Base-by-base conservation (phyloP, 2,113 vertebrate species). In the Mystacornis crossleyi region DNA sequence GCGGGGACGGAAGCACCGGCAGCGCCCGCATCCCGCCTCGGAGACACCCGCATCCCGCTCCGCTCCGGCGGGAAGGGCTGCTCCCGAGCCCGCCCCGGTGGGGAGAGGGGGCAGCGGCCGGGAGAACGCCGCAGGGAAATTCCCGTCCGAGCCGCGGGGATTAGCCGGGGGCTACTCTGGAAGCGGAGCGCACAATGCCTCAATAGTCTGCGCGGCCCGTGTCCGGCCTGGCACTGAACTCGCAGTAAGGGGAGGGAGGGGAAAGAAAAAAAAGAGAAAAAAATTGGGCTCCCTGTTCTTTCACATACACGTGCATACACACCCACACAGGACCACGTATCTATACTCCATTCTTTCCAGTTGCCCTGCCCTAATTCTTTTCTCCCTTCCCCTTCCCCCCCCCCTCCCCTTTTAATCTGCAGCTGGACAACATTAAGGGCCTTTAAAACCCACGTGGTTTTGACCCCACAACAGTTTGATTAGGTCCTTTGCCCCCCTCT, bases 341-440 rank as follows among this genome's bases (percentile, higher is more conserved):
- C 20, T 96, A 92, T 96, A 70, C 82, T 97, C 79, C 42, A 43
- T 95, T 97, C 96, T 97, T 97, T 96, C 93, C 92, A 96, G 87
- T 80, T 98, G 93, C 97, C 87, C 92, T 87, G 73, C 78, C 95
- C 73, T 95, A 65, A 86, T 73, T 95, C 33, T 69, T 50, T 78
- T 89, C 62, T 72, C 42, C 60, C 33, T 48, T 18, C 11, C 34
- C 26, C 14, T 10, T 11, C 15, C 4, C 3, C 18, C 48, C 18
- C 25, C 6, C 5, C 3, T 7, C 18, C 25, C 6, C 5, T 2
- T 7, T 93, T 95, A 95, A 96, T 97, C 97, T 96, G 98, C 99
- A 99, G 98, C 99, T 99, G 99, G 98, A 97, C 96, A 98, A 98
- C 98, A 99, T 99, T 99, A 99, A 98, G 98, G 98, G 97, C 97